Percentiles rank a stretch among this genome's conserved stretches.
These are phyloP conservation scores for Hyphantria cunea DNA, from an alignment of 1,140 invertebrate species.

Conservation along the genomic window DNA sequence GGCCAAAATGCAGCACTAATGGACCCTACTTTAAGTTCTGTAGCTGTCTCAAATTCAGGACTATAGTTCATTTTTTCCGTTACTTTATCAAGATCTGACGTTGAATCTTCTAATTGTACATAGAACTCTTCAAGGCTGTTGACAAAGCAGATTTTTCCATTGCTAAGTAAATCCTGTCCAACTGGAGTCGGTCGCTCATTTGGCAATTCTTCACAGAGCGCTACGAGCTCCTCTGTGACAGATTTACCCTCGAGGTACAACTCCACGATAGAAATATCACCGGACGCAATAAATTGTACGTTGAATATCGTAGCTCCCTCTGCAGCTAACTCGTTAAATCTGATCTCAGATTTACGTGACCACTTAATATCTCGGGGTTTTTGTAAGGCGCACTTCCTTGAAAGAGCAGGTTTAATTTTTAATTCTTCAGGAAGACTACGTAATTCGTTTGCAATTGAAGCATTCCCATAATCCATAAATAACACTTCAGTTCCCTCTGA, in stretches of 20 bases:
- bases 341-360: slow-evolving; percentile 84
- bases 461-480: slow-evolving; percentile 90
- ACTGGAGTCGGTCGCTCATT: slow-evolving; percentile 60
- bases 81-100: slow-evolving; percentile 82
- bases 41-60: slow-evolving; percentile 75
- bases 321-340: slow-evolving; percentile 84
- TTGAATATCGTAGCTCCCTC: slow-evolving; percentile 86
- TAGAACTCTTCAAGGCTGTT: slow-evolving; percentile 85
- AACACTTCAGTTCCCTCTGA: slow-evolving; percentile 85
- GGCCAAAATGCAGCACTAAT: slow-evolving; percentile 85
- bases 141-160: slow-evolving; percentile 81
- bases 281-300: slow-evolving; percentile 84
- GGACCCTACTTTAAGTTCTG: slow-evolving; percentile 78
- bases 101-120: slow-evolving; percentile 83
- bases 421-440: slow-evolving; percentile 85
- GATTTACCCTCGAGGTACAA: slow-evolving; percentile 84
- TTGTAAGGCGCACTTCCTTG: slow-evolving; percentile 84
- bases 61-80: slow-evolving; percentile 81
- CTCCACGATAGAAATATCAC: slow-evolving; percentile 85
- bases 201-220: slow-evolving; percentile 73
- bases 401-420: slow-evolving; percentile 82
- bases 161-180: slow-evolving; percentile 63
- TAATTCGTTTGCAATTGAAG: slow-evolving; percentile 83
- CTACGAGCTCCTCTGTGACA: slow-evolving; percentile 83
- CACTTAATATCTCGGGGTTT: slow-evolving; percentile 84